Percentiles rank a stretch among this genome's conserved stretches.
phyloP scores from a whole-genome alignment of 2,113 vertebrate species.

The Symphodus melops region DNA sequence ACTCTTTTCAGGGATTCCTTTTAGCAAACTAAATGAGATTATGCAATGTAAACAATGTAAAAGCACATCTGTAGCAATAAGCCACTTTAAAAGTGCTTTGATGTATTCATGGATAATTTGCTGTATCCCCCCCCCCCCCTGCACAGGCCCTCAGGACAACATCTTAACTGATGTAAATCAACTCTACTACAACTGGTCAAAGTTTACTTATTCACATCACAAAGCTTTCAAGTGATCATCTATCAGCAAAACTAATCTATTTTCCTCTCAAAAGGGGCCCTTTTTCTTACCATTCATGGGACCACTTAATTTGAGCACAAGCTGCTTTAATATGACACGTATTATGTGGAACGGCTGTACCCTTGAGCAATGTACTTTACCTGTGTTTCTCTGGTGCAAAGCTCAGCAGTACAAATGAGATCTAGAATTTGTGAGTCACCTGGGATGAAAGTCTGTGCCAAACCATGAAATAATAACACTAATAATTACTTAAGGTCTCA shows the following conservation, averaged over 20 bases:
- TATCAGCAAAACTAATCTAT: constrained; percentile 82
- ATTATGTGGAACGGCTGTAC: constrained; percentile 79
- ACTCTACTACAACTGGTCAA: constrained; percentile 79
- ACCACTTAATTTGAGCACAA: constrained; percentile 78
- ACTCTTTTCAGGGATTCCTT: constrained; percentile 54
- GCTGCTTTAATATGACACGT: constrained; percentile 77
- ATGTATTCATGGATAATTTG: constrained; percentile 78
- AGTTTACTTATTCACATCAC: constrained; percentile 80
- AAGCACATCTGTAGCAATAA: constrained; percentile 54
- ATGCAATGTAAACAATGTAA: constrained; percentile 66
- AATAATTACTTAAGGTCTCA: constrained; percentile 79
- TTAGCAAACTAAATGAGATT: constrained; percentile 55
- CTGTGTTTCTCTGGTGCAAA: constrained; percentile 65
- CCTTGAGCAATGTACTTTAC: constrained; percentile 79
- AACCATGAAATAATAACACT: constrained; percentile 75
- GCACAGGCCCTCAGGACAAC: constrained; percentile 64
- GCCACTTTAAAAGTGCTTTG: constrained; percentile 65
- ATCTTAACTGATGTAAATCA: constrained; percentile 80
- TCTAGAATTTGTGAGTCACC: constrained; percentile 73
- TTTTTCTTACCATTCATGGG: constrained; percentile 77
- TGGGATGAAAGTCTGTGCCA: constrained; percentile 72
- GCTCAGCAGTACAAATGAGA: constrained; percentile 69
- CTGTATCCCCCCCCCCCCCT: constrained; percentile 51
- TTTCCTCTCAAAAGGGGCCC: constrained; percentile 69
- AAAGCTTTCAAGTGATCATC: constrained; percentile 78